These are phyloP conservation scores for Dermatophagoides farinae DNA, from an alignment of 1,140 invertebrate genomes.

Conservation along the genomic window DNA sequence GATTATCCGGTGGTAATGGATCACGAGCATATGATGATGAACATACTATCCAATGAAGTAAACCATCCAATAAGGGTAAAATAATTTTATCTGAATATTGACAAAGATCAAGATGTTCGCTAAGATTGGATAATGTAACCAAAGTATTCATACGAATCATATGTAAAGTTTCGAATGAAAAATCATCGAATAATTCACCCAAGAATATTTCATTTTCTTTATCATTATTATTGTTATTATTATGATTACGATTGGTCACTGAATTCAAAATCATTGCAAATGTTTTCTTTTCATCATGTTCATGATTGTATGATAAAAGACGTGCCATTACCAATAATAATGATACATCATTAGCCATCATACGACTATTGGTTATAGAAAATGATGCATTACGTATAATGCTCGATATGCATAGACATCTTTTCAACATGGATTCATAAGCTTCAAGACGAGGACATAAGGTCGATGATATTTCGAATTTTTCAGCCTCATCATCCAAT, in stretches of 20 bases:
- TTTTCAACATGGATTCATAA: conserved; percentile 59
- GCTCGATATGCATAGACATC: conserved; percentile 75
- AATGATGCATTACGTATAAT: conserved; percentile 84
- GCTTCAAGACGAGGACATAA: conserved; percentile 60
- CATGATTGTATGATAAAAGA: conserved; percentile 62
- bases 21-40: conserved; percentile 83
- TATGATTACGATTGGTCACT: no score
- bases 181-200: conserved; percentile 28
- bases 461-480: conserved; percentile 61
- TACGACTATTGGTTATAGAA: conserved; percentile 81
- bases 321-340: conserved; percentile 76
- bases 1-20: conserved; percentile 54
- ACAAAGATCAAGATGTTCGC: conserved; percentile 69
- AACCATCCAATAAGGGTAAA: conserved; percentile 69
- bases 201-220: neutral
- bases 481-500: conserved; percentile 72
- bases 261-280: neutral
- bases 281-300: conserved; percentile 33
- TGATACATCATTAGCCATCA: conserved; percentile 67
- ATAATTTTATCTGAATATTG: conserved; percentile 70
- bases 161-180: conserved; percentile 89
- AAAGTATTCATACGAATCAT: conserved; percentile 78
- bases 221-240: neutral
- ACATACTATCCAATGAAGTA: conserved; percentile 87
- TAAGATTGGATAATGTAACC: conserved; percentile 77